Conservation (phyloP, 1,140 invertebrate genomes). For the Macrotrachela quadricornifera region DNA sequence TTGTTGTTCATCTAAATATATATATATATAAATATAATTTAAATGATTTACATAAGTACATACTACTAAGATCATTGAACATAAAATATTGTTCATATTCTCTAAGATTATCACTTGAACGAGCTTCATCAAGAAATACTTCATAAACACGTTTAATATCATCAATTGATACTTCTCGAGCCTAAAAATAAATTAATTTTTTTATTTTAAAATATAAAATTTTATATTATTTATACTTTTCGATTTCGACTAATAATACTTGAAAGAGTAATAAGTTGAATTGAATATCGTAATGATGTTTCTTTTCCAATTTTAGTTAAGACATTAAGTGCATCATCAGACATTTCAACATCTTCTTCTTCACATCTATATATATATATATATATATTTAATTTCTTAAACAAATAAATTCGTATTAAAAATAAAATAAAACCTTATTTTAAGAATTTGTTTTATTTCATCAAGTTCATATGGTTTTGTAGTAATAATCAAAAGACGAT, state of each 20-base stretch:
- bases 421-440: conserved; percentile 3
- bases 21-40: too few species aligned
- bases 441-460: conserved; percentile 67
- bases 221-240: conserved; percentile 39
- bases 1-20: too few species aligned
- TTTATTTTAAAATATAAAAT: not conserved
- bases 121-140: conserved; percentile 72
- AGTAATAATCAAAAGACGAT: conserved; percentile 79
- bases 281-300: conserved; percentile 83
- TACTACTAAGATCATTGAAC: too few species aligned
- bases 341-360: conserved; percentile 90
- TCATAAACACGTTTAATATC: conserved; percentile 85
- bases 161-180: conserved; percentile 45
- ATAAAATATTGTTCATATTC: conserved; percentile 89
- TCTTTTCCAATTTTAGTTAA: conserved; percentile 74
- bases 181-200: conserved; percentile 16
- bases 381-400: conserved; percentile 41
- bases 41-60: too few species aligned
- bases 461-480: conserved; percentile 67
- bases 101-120: conserved; percentile 74
- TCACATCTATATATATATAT: conserved; percentile 39
- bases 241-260: conserved; percentile 58
- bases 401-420: not conserved
- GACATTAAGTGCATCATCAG: conserved; percentile 65
- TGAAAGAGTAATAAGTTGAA: conserved; percentile 87